Evolutionary conservation across 2,888 invertebrate species (phyloP).

Genomic region (Tipula lateralis): DNA sequence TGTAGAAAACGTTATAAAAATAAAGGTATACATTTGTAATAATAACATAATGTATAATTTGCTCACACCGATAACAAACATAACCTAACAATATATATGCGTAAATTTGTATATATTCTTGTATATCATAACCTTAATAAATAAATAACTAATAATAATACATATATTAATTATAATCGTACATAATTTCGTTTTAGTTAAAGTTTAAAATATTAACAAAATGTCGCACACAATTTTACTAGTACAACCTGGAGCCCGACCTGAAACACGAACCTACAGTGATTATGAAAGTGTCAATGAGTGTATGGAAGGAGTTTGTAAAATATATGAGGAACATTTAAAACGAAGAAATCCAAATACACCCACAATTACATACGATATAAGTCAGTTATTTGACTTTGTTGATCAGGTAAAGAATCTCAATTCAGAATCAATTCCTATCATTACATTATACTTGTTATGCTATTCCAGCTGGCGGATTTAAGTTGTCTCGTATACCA

Average conservation of each 20-base stretch:
- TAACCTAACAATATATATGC: neutral
- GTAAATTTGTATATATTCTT: neutral
- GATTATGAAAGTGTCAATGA: conserved; percentile 98
- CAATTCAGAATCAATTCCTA: neutral
- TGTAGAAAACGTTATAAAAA: neutral
- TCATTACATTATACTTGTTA: neutral
- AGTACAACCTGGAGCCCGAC: conserved; percentile 88
- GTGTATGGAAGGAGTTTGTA: conserved; percentile 98
- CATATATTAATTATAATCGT: neutral
- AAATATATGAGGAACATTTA: conserved; percentile 97
- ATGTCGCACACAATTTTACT: conserved; percentile 94
- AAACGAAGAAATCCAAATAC: conserved; percentile 93
- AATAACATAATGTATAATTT: neutral
- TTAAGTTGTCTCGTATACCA: conserved; percentile 95
- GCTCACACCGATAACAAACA: neutral
- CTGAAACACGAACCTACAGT: conserved; percentile 94
- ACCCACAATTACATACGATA: conserved; percentile 96
- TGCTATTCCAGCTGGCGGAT: conserved; percentile 66
- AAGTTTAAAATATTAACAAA: conserved; percentile 40
- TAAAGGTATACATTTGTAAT: neutral
- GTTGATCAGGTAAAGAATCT: conserved; percentile 69
- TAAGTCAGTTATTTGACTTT: conserved; percentile 96
- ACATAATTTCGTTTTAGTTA: neutral
- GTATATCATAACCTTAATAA: neutral
- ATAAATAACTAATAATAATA: neutral